phyloP scores from a whole-genome alignment of 2,888 invertebrate species.

The Pheosia tremula region DNA sequence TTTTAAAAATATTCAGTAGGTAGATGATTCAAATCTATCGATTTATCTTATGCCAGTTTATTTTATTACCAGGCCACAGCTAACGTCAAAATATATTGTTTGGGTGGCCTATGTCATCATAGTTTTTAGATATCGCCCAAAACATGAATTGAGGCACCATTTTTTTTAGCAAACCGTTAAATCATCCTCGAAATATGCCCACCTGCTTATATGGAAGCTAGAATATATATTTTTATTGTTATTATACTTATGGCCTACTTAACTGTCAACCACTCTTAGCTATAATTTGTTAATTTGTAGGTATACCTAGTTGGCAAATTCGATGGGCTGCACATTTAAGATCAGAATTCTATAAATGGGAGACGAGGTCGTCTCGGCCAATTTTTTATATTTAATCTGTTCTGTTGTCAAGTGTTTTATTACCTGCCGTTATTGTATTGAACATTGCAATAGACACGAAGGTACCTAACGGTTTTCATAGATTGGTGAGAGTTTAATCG shows the following conservation, averaged over 20 bases:
- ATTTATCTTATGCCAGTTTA: too few species aligned
- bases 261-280: not conserved
- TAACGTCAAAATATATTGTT: too few species aligned
- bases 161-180: not conserved
- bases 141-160: not conserved
- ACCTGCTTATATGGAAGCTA: not conserved
- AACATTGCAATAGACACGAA: conserved; percentile 22
- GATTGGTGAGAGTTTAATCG: not conserved
- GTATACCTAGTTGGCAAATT: too few species aligned
- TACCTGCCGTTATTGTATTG: conserved; percentile 27
- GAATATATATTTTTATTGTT: not conserved
- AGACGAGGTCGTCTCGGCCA: conserved; percentile 20
- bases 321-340: conserved; percentile 21
- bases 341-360: conserved; percentile 22
- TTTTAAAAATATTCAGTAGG: too few species aligned
- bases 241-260: not conserved
- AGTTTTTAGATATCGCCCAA: not conserved
- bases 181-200: not conserved
- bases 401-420: conserved; percentile 18
- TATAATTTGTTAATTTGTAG: conserved; percentile 25
- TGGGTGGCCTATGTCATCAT: too few species aligned
- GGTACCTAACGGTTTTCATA: conserved; percentile 31
- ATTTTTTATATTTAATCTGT: not conserved
- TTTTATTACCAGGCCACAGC: too few species aligned
- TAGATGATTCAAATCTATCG: too few species aligned